Evolutionary conservation across 1,140 invertebrate genomes (phyloP), one percentile per base, ranked within the genome.

Genomic region (Sarcophaga peregrina): DNA sequence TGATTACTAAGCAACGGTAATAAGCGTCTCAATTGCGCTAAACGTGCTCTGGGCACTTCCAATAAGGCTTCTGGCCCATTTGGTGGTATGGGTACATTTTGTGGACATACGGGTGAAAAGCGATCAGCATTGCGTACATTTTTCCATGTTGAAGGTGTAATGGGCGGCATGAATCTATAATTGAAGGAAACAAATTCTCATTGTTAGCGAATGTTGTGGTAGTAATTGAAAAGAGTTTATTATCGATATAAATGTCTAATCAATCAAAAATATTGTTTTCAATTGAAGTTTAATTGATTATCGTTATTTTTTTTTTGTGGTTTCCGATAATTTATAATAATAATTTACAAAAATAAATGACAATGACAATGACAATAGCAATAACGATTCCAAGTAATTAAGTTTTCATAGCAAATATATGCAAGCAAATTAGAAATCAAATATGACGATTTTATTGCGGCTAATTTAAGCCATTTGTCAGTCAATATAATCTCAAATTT

Each of bases 111-210:
- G 0, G 97, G 94, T 17, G 95, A 94, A 86, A 95, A 94, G 15
- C 94, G 92, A 91, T 97, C 95, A 81, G 97, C 96, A 85, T 95
- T 91, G 83, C 95, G 94, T 82, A 95, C 94, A 82, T 94, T 95
- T 81, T 94, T 93, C 97, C 97, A 98, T 86, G 96, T 94, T 46
- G 96, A 96, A 72, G 96, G 95, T 50, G 96, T 97, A 86, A 97
- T 96, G 81, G 97, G 97, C 82, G 97, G 97, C 96, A 98, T 98
- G 91, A 98, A 98, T 88, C 94, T 94, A 88, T n/a, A 87, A 86
- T 78, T 48, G 37, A 13, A 78, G 25, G 25, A 37, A 37, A 37
- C 4, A 37, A 37, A 37, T 37, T 37, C 1, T 37, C 25, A 37
- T 37, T 37, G 25, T 37, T 2, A 37, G 25, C 25, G 25, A 37